Conservation (phyloP, 2,797 vertebrate genomes). For the Rhinoraja longicauda region DNA sequence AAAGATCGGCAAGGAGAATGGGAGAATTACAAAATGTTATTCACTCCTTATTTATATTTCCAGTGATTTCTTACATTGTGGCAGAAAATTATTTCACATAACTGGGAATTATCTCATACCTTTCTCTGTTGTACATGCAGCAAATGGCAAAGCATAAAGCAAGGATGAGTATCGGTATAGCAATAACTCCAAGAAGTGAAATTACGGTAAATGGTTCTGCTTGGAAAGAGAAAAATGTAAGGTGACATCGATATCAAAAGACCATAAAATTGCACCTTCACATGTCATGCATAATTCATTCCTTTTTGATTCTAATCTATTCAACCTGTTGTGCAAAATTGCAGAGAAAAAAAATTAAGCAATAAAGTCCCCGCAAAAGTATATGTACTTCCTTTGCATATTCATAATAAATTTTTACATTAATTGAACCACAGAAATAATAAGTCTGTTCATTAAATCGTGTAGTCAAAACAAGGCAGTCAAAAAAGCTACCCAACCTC, state of each 20-base stretch:
- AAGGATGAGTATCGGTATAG: conserved; percentile 46
- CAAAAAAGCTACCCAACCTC: no score
- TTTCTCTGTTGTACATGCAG: conserved; percentile 50
- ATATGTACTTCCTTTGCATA: background rate
- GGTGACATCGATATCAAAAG: conserved; percentile 23
- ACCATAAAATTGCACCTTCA: background rate
- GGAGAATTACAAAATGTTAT: conserved; percentile 5
- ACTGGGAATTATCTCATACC: conserved; percentile 40
- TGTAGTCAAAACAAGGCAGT: no score
- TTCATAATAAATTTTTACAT: background rate
- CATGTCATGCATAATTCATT: background rate
- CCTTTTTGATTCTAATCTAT: background rate
- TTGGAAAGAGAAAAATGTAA: conserved; percentile 39
- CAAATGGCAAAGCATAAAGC: conserved; percentile 46
- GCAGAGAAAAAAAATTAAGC: no score
- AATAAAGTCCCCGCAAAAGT: background rate
- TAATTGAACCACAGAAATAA: no score
- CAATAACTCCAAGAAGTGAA: conserved; percentile 45
- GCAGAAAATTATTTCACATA: conserved; percentile 16
- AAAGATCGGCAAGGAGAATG: background rate
- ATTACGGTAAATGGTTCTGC: conserved; percentile 43
- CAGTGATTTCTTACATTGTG: conserved; percentile 44
- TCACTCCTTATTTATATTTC: background rate
- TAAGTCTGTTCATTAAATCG: no score
- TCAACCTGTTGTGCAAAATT: background rate